phyloP scores from a whole-genome alignment of 2,113 vertebrate genomes.

The Mirounga angustirostris region DNA sequence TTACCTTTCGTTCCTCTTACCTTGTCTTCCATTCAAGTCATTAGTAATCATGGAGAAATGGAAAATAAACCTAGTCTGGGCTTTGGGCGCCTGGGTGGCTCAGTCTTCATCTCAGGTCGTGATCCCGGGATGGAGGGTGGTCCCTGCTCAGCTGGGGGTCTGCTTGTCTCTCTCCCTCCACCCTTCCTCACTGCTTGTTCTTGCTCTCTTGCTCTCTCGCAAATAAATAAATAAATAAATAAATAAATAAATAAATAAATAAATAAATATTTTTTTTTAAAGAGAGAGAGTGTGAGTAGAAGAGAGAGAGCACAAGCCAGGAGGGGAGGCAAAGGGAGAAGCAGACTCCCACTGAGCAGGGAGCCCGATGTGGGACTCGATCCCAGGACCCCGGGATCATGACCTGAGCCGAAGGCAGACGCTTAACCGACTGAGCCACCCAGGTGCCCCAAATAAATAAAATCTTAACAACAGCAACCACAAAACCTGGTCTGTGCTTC shows the following conservation, averaged over 20 bases:
- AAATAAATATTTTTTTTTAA: too few species aligned
- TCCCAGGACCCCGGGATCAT: too few species aligned
- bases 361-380: too few species aligned
- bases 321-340: too few species aligned
- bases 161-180: not conserved
- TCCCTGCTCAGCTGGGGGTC: not conserved
- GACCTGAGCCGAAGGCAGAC: too few species aligned
- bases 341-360: too few species aligned
- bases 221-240: not conserved
- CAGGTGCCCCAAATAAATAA: not conserved
- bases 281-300: too few species aligned
- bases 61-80: rapidly evolving
- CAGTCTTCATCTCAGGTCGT: not conserved
- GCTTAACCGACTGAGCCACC: too few species aligned
- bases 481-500: not conserved
- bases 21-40: not conserved
- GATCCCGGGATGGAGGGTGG: not conserved
- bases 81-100: not conserved
- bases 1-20: rapidly evolving
- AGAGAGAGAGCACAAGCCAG: too few species aligned
- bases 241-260: too few species aligned
- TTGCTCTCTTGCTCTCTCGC: not conserved
- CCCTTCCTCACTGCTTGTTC: not conserved
- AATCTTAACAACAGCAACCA: not conserved
- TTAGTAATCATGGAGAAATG: rapidly evolving